phyloP scores from a whole-genome alignment of 2,888 invertebrate genomes.

The Philonicus albiceps region DNA sequence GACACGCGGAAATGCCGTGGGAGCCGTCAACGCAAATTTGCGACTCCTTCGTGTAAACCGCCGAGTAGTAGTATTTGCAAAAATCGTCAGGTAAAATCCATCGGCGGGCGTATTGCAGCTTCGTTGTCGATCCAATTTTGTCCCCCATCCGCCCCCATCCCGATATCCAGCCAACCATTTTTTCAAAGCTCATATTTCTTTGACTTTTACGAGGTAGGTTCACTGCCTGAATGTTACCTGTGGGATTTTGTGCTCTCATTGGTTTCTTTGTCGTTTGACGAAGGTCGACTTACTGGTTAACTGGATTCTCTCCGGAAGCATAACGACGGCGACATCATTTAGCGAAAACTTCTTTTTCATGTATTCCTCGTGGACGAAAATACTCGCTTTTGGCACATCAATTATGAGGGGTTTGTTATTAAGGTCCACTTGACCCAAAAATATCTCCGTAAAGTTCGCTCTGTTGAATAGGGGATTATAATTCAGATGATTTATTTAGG shows the following conservation, averaged over 20 bases:
- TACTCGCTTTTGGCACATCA: neutral
- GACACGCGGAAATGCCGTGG: neutral
- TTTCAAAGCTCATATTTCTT: neutral
- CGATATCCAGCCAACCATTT: neutral
- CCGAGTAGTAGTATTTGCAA: neutral
- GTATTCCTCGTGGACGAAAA: neutral
- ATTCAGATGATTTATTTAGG: neutral
- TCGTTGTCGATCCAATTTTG: neutral
- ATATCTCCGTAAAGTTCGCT: neutral
- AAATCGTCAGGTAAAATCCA: neutral
- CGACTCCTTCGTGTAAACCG: neutral
- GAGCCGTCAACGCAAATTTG: slow-evolving; percentile 8
- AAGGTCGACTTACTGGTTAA: neutral
- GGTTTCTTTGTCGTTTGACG: neutral
- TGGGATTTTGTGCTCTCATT: neutral
- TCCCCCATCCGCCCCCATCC: neutral
- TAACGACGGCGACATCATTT: neutral
- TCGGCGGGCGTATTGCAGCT: neutral
- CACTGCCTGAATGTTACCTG: neutral
- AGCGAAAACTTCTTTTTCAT: neutral
- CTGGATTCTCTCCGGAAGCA: neutral
- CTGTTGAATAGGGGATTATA: neutral
- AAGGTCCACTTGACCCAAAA: neutral
- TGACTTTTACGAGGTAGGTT: neutral
- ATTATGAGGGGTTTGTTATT: neutral